Conservation (phyloP, 2,113 vertebrate genomes). For the Bubo blakistoni region DNA sequence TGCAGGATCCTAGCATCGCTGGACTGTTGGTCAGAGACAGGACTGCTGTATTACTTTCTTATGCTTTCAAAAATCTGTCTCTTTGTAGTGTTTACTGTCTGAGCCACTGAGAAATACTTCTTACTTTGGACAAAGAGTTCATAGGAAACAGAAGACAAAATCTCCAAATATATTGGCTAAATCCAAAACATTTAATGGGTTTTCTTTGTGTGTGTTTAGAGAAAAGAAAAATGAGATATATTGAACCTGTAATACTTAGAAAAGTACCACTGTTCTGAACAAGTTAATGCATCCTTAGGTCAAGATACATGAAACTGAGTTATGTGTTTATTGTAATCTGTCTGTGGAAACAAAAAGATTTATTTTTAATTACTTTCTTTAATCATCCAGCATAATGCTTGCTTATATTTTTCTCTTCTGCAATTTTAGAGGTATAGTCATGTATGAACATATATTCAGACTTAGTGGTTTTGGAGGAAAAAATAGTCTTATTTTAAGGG, state of each 20-base stretch:
- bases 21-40: background rate
- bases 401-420: background rate
- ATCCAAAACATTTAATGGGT: background rate
- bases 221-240: background rate
- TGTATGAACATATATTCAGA: background rate
- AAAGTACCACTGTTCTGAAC: background rate
- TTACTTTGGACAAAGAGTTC: background rate
- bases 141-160: background rate
- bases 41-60: background rate
- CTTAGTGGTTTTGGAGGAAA: background rate
- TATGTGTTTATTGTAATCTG: background rate
- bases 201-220: background rate
- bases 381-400: background rate
- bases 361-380: constrained; percentile 3
- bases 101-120: background rate
- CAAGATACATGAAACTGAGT: background rate
- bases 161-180: constrained; percentile 7
- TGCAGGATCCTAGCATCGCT: background rate
- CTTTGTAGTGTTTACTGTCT: background rate
- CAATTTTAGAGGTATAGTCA: background rate
- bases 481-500: background rate
- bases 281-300: background rate
- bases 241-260: background rate
- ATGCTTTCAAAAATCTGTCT: background rate
- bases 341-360: background rate